Base-by-base conservation (phyloP, 2,888 invertebrate genomes). In the Plebejus anna region DNA sequence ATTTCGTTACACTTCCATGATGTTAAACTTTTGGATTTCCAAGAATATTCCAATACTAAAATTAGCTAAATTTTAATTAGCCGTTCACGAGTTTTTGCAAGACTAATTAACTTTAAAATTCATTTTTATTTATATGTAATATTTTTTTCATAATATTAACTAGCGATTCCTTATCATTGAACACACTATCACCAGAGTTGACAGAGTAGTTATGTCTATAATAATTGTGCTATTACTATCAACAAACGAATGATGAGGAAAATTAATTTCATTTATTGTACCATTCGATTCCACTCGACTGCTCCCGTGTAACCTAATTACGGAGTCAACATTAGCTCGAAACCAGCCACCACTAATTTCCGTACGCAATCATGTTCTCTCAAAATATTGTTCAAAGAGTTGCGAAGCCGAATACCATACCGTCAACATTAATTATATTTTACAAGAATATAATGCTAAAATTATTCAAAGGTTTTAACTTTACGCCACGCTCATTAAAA, bases 391-490 rank as follows among this genome's bases (percentile, higher is more conserved):
- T 66, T 66, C 71, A 42, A 71, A 71, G 71, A 71, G 38, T 22
- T 71, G 38, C 71, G n/a, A 42, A 71, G 71, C 71, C n/a, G 71
- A 71, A 42, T 71, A 42, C 38, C 22, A 38, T 42, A 42, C n/a
- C 70, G 55, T 13, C 66, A 32, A 66, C 66, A 73, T 73, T 73
- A 73, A 73, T 73, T 73, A 73, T 73, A 73, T 73, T 73, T 73
- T 55, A 73, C 73, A 73, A 16, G 51, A 73, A 55, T 55, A 73
- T 73, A 73, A 73, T 73, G 73, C 13, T 73, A 16, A 55, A 73
- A 73, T 73, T 73, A 73, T 73, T 73, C 73, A 51, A 55, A 73
- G 73, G 73, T 55, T 73, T 73, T 11, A 73, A 73, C 73, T 73
- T 55, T 73, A 55, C 73, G 73, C 32, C 73, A 51, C 55, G 28